These are phyloP conservation scores for Streblospio benedicti DNA, from an alignment of 1,140 invertebrate genomes.

Conservation along the genomic window DNA sequence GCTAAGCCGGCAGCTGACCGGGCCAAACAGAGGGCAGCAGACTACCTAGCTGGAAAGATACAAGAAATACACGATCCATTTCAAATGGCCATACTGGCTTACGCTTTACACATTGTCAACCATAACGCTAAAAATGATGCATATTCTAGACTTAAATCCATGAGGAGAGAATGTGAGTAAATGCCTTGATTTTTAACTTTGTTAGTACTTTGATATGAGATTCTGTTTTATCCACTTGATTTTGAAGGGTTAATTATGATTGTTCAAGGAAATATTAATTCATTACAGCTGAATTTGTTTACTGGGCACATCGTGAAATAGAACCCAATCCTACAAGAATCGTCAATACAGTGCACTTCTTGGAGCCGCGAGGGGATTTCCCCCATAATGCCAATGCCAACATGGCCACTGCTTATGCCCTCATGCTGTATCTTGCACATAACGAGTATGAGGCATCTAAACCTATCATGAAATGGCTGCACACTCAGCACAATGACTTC, in stretches of 20 bases:
- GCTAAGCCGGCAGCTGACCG: conserved; percentile 15
- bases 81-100: conserved; percentile 76
- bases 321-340: background rate
- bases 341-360: background rate
- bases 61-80: conserved; percentile 64
- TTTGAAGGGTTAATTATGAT: too few relatives aligned
- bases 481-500: conserved; percentile 62
- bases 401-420: conserved; percentile 81
- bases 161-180: conserved; percentile 5
- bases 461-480: conserved; percentile 82
- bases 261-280: too few relatives aligned
- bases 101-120: conserved; percentile 71
- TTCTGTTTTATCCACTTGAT: too few relatives aligned
- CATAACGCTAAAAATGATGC: conserved; percentile 71
- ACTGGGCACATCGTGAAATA: background rate
- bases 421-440: conserved; percentile 63
- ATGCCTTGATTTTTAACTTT: too few relatives aligned
- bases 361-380: conserved; percentile 53
- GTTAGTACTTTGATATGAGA: too few relatives aligned
- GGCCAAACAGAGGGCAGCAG: conserved; percentile 55
- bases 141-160: conserved; percentile 8
- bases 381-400: conserved; percentile 83
- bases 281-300: background rate
- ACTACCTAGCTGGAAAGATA: conserved; percentile 77
- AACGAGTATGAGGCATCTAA: conserved; percentile 26